Base-by-base conservation (phyloP, 1,140 invertebrate species). In the Parapsyche elsis region DNA sequence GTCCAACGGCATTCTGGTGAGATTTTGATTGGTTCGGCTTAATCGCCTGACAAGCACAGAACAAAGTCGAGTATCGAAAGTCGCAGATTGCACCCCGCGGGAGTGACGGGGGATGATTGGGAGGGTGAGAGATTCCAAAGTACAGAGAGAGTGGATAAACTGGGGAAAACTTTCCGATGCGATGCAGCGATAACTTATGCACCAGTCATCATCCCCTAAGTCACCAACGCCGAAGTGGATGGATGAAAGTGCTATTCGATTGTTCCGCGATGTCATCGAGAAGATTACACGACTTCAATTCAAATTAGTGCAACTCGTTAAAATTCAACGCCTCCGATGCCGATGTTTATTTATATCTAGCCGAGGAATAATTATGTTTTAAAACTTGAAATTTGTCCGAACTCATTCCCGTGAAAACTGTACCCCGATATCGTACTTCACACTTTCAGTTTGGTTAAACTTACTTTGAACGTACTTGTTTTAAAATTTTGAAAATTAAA, bases 1-100 rank as follows among this genome's bases (percentile, higher is more conserved):
- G 12, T 24, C 30, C 38, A 7, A 26, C 14, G 14, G 71, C 14
- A 38, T 61, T 30, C 67, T 30, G 59, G 67, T n/a, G 75, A 74
- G 53, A 53, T 61, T 79, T 81, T 79, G 80, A 81, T 81, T 79
- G 71, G 80, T 74, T 79, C 19, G 23, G 16, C 78, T 71, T 81
- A 81, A 81, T 81, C 78, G 81, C 73, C 81, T 81, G 81, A 81
- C 81, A 81, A 81, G 76, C 53, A 73, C 81, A 81, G 77, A 75
- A 79, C 79, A 75, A 74, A 71, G 21, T 49, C 23, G 16, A 73
- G 45, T 57, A 79, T 81, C 81, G 78, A 76, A 53, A 75, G 71
- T 64, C 71, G 26, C 73, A 75, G 73, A 53, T 49, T 57, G 73
- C 73, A 76, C 16, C 44, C 64, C 64, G 16, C 61, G 12, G 44